These are phyloP conservation scores for Ascidia mentula DNA, from an alignment of 23 tunicate genomes.

Conservation along the genomic window DNA sequence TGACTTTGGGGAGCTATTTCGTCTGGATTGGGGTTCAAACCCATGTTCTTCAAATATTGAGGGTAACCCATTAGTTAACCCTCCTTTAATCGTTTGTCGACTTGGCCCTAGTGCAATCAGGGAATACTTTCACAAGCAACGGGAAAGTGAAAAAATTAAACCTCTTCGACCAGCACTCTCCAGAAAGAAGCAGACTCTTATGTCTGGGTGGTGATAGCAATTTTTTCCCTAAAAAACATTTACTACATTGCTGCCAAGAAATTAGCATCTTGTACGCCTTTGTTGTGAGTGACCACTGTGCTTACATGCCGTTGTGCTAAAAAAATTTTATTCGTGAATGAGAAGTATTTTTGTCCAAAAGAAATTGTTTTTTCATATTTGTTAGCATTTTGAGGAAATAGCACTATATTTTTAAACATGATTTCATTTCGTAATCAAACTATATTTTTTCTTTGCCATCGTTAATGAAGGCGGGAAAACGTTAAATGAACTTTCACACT, in stretches of 20 bases:
- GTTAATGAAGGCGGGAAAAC: conserved; percentile 14
- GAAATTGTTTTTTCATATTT: no score
- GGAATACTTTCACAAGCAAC: conserved; percentile 39
- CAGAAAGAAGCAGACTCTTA: neutral
- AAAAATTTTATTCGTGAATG: no score
- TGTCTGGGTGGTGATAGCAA: neutral
- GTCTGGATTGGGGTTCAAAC: conserved; percentile 63
- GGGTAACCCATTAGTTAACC: conserved; percentile 62
- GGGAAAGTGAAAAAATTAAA: neutral
- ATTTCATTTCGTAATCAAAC: no score
- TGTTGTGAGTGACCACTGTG: no score
- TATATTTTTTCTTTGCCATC: no score
- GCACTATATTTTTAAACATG: no score
- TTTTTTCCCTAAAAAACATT: no score
- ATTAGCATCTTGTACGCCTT: no score
- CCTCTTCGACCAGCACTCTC: neutral
- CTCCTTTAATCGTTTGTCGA: conserved; percentile 71
- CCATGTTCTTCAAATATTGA: conserved; percentile 72
- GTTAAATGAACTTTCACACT: neutral
- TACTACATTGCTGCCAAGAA: no score
- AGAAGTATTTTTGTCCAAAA: no score
- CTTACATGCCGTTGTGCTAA: no score
- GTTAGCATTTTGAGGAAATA: no score
- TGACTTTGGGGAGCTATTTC: conserved; percentile 68
- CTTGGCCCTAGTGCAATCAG: conserved; percentile 55